phyloP scores from a whole-genome alignment of 2,888 invertebrate genomes.

The Lasioglossum pauxillum region DNA sequence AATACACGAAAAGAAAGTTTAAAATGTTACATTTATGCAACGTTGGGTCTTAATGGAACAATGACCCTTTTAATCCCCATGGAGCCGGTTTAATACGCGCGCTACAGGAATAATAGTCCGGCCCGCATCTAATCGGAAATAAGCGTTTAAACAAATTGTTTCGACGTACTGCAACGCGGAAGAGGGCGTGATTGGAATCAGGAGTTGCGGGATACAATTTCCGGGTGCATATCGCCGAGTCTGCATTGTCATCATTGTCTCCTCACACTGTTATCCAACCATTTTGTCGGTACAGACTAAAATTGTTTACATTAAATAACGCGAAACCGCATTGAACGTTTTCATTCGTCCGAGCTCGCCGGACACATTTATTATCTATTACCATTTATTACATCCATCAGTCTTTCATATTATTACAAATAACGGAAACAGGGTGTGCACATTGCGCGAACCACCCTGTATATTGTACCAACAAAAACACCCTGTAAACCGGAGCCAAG shows the following conservation, averaged over 20 bases:
- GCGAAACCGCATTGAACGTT: constrained; percentile 16
- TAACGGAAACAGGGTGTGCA: no score
- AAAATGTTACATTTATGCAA: neutral
- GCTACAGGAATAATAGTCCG: constrained; percentile 11
- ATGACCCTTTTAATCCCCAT: neutral
- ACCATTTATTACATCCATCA: no score
- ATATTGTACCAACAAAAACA: no score
- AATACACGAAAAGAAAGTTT: neutral
- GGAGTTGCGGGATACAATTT: constrained; percentile 49
- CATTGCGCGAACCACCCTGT: no score
- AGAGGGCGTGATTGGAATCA: constrained; percentile 46
- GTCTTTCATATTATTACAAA: no score
- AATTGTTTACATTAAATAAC: constrained; percentile 38
- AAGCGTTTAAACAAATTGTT: constrained; percentile 49
- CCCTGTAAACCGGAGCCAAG: no score
- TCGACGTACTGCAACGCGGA: constrained; percentile 23
- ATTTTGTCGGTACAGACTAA: constrained; percentile 28
- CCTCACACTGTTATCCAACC: constrained; percentile 37
- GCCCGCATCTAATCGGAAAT: constrained; percentile 28
- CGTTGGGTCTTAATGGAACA: neutral
- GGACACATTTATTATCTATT: neutral
- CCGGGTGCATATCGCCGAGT: constrained; percentile 37
- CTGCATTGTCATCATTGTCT: constrained; percentile 40
- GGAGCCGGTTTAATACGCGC: neutral
- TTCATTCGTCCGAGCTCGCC: neutral